Percentiles rank a stretch among this genome's conserved stretches.
Conservation (phyloP, 2,888 invertebrate species). For the Theodoxus fluviatilis region DNA sequence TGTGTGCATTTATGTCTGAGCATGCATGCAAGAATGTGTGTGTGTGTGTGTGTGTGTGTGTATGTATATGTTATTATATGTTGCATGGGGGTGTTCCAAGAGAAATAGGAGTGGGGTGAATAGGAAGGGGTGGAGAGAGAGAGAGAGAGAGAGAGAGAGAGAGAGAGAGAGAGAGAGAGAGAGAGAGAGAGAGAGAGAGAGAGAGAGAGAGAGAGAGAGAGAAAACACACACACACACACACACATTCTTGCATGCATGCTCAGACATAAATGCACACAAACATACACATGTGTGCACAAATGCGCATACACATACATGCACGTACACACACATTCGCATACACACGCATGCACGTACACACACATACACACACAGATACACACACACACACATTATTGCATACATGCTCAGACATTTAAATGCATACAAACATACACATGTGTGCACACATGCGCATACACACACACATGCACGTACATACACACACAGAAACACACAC, state of each 20-base stretch:
- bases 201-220: neutral
- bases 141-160: neutral
- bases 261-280: too few species aligned
- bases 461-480: neutral
- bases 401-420: too few species aligned
- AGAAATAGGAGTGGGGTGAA: too few species aligned
- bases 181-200: slow-evolving; percentile 24
- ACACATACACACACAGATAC: neutral
- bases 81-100: too few species aligned
- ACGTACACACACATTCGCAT: neutral
- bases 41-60: too few species aligned
- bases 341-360: neutral
- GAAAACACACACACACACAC: neutral
- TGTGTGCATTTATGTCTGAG: too few species aligned
- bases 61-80: too few species aligned
- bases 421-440: too few species aligned
- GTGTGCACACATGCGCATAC: neutral
- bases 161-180: slow-evolving; percentile 24
- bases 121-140: neutral
- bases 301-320: neutral
- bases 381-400: too few species aligned
- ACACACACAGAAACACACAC: neutral
- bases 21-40: too few species aligned
- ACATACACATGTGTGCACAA: too few species aligned
- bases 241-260: too few species aligned